A percentile compares a stretch with the other conserved stretches of the same genome.
Evolutionary conservation across 2,113 vertebrate genomes (phyloP).

Genomic region (Anguilla japonica): DNA sequence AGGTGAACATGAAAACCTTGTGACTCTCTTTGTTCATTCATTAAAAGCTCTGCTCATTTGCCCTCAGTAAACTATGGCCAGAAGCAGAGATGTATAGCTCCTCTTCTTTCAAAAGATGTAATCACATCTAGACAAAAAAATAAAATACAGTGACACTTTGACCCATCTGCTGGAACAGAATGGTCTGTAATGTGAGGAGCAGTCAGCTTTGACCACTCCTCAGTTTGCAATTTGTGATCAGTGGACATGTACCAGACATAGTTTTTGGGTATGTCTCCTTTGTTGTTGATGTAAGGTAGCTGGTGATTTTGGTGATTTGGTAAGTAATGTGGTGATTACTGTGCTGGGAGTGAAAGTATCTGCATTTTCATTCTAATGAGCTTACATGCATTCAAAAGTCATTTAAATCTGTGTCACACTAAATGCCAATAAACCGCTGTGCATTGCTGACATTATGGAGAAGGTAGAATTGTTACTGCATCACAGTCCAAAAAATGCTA

Average conservation of each 20-base stretch:
- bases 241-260: constrained; percentile 47
- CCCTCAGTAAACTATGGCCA: not conserved
- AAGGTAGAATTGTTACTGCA: constrained; percentile 41
- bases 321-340: constrained; percentile 67
- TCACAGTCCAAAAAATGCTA: not conserved
- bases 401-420: constrained; percentile 51
- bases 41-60: not conserved
- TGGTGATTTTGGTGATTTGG: constrained; percentile 68
- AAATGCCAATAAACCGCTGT: constrained; percentile 42
- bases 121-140: not conserved
- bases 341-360: constrained; percentile 71
- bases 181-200: constrained; percentile 46
- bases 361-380: constrained; percentile 76
- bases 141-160: not conserved
- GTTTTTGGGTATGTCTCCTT: constrained; percentile 43
- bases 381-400: constrained; percentile 61
- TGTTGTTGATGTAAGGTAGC: constrained; percentile 52
- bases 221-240: constrained; percentile 53
- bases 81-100: not conserved
- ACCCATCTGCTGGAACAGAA: not conserved
- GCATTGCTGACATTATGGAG: constrained; percentile 39
- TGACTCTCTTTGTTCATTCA: not conserved
- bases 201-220: constrained; percentile 48
- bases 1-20: not conserved
- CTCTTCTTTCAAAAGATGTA: not conserved